Conservation (phyloP, 2,888 invertebrate genomes). For the Athripsodes cinereus region DNA sequence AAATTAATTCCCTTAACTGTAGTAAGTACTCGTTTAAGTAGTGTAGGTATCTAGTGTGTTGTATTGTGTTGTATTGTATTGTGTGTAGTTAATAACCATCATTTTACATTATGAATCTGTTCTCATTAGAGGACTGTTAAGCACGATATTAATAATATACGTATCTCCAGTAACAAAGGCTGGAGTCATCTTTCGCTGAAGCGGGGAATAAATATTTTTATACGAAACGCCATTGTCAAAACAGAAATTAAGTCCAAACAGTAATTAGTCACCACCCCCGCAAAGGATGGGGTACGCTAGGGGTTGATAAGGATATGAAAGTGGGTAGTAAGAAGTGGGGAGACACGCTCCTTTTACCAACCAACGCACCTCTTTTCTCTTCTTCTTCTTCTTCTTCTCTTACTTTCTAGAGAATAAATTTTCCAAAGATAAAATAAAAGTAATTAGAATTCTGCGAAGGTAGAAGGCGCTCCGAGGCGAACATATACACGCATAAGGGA, state of each 20-base stretch:
- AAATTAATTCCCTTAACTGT: too few relatives aligned
- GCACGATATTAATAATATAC: neutral
- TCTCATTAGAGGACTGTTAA: neutral
- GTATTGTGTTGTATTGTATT: too few relatives aligned
- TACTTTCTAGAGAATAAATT: slow-evolving; percentile 27
- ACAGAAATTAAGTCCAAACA: slow-evolving; percentile 28
- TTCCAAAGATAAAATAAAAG: slow-evolving; percentile 29
- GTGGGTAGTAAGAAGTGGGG: slow-evolving; percentile 7
- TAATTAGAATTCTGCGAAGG: slow-evolving; percentile 28
- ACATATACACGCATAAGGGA: slow-evolving; percentile 15
- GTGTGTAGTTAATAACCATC: neutral
- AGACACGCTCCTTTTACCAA: slow-evolving; percentile 23
- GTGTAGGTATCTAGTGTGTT: too few relatives aligned
- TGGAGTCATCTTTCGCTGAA: neutral
- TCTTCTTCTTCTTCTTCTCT: slow-evolving; percentile 16
- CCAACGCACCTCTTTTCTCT: slow-evolving; percentile 27
- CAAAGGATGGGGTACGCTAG: neutral
- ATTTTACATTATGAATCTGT: slow-evolving; percentile 1
- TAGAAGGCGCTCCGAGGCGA: slow-evolving; percentile 18
- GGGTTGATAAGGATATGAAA: slow-evolving; percentile 2
- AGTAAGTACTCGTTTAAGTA: too few relatives aligned
- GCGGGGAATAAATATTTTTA: slow-evolving; percentile 25
- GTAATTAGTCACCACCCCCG: slow-evolving; percentile 26
- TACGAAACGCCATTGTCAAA: slow-evolving; percentile 27
- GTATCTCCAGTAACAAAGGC: neutral